Evolutionary conservation across 2,797 vertebrate genomes (phyloP).

Genomic region (Melanotaenia boesemani): DNA sequence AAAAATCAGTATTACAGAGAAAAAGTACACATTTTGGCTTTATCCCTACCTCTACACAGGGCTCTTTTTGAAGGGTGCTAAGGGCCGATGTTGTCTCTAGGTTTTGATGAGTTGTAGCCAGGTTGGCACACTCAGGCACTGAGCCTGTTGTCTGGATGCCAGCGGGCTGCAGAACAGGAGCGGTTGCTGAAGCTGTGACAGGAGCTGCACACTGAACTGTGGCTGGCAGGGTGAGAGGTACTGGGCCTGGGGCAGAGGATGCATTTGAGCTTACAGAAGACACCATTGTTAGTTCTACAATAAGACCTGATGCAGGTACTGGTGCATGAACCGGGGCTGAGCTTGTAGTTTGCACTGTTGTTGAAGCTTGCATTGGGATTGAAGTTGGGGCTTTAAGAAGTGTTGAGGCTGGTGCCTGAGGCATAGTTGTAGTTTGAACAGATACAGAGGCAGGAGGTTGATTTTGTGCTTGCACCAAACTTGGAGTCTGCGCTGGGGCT

Average conservation of each 20-base stretch:
- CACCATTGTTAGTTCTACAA: slow-evolving; percentile 47
- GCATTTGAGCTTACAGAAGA: slow-evolving; percentile 41
- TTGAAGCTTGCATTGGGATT: slow-evolving; percentile 33
- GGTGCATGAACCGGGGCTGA: slow-evolving; percentile 39
- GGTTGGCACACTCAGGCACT: slow-evolving; percentile 62
- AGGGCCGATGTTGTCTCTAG: slow-evolving; percentile 61
- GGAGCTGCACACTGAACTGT: slow-evolving; percentile 40
- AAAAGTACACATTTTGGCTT: slow-evolving; percentile 19
- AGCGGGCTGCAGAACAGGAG: slow-evolving; percentile 67
- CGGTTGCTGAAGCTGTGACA: slow-evolving; percentile 43
- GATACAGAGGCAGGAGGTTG: slow-evolving; percentile 44
- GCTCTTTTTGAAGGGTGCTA: slow-evolving; percentile 66
- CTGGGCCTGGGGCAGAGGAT: slow-evolving; percentile 23
- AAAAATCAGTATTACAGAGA: not conserved
- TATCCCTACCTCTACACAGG: slow-evolving; percentile 71
- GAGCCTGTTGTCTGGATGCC: slow-evolving; percentile 68
- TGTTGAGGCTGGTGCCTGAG: slow-evolving; percentile 36
- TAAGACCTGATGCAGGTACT: slow-evolving; percentile 27
- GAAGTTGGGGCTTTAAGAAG: slow-evolving; percentile 27
- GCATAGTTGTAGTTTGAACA: slow-evolving; percentile 43
- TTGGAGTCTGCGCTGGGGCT: slow-evolving; percentile 46
- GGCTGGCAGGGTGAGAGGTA: slow-evolving; percentile 43
- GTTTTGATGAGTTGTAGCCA: slow-evolving; percentile 70
- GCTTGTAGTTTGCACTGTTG: slow-evolving; percentile 25
- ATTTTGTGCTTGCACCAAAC: slow-evolving; percentile 48